phyloP scores from a whole-genome alignment of 2,797 vertebrate genomes.

The Margarornis squamiger region DNA sequence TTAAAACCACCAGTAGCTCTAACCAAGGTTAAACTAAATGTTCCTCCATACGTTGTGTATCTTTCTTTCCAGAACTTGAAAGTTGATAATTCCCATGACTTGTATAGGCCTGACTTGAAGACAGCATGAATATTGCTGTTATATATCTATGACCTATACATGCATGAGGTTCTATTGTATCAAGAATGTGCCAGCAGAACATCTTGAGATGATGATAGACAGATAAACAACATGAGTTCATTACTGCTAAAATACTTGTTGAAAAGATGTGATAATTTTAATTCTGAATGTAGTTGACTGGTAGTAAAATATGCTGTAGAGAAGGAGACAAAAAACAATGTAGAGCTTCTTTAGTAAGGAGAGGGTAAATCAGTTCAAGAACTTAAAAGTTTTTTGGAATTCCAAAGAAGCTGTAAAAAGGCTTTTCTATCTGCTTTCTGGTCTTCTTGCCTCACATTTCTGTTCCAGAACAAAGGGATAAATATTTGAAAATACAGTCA shows the following conservation, averaged over 20 bases:
- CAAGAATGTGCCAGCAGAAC: not conserved
- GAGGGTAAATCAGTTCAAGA: not conserved
- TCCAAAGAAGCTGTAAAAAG: not conserved
- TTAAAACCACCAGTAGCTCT: not conserved
- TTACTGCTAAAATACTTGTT: not conserved
- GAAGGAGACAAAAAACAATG: not conserved
- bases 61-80: not conserved
- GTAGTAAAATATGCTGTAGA: not conserved
- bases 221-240: not conserved
- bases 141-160: not conserved
- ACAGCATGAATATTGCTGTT: not conserved
- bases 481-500: not conserved
- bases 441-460: not conserved
- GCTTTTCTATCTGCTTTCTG: not conserved
- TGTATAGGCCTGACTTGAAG: not conserved
- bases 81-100: not conserved
- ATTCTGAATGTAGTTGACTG: not conserved
- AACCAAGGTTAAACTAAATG: not conserved
- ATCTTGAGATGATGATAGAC: not conserved
- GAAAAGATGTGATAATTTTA: not conserved
- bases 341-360: not conserved
- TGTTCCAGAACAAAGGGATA: not conserved
- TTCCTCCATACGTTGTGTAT: not conserved
- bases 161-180: not conserved
- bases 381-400: not conserved